phyloP scores from a whole-genome alignment of 2,888 invertebrate species.

The Himalopsyche anomala region DNA sequence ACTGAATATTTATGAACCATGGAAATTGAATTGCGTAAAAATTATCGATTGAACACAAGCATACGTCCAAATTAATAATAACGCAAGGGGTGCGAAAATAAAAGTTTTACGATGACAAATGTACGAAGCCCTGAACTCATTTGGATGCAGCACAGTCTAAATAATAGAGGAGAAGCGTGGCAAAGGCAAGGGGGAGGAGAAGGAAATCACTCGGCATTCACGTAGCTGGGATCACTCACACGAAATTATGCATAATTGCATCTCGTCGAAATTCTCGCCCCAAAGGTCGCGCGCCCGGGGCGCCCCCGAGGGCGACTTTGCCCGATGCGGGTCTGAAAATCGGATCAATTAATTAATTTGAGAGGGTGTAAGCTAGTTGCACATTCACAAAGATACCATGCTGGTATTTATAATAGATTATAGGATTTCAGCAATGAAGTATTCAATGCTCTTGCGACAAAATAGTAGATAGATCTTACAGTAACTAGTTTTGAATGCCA shows the following conservation, averaged over 20 bases:
- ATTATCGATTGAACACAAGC: too few relatives aligned
- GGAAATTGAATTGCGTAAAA: too few relatives aligned
- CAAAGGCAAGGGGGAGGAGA: not conserved
- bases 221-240: slow-evolving; percentile 21
- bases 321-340: not conserved
- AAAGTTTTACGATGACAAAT: not conserved
- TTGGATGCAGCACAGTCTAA: slow-evolving; percentile 23
- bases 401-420: too few relatives aligned
- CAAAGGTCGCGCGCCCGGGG: not conserved
- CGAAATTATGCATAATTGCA: slow-evolving; percentile 31
- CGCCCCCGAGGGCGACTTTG: not conserved
- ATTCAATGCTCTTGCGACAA: too few relatives aligned
- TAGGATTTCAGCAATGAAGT: too few relatives aligned
- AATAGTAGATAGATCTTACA: too few relatives aligned
- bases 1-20: too few relatives aligned
- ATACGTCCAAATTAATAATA: too few relatives aligned
- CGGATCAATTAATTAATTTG: slow-evolving; percentile 3
- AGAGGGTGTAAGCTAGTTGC: not conserved
- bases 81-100: not conserved
- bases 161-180: not conserved
- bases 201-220: slow-evolving; percentile 19
- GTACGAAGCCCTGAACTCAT: not conserved
- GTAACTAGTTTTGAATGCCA: too few relatives aligned
- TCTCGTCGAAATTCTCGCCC: slow-evolving; percentile 12
- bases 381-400: not conserved